These are phyloP conservation scores for Acipenser oxyrinchus DNA, from an alignment of 2,797 vertebrate species.

Conservation along the genomic window DNA sequence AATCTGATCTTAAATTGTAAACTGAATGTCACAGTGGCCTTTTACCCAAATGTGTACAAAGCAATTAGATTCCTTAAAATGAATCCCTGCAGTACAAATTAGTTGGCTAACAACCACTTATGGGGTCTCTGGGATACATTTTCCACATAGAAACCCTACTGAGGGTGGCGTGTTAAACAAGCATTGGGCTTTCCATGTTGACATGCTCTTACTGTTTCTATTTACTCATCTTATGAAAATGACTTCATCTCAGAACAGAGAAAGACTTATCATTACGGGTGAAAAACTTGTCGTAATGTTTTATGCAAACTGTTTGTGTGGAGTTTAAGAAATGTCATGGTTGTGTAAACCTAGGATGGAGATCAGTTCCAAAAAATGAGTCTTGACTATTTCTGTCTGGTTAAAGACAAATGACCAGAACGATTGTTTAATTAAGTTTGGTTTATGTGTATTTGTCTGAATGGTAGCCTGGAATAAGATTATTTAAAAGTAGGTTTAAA, in stretches of 20 bases:
- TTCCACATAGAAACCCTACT: conserved; percentile 52
- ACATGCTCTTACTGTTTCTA: conserved; percentile 41
- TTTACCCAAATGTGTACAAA: conserved; percentile 37
- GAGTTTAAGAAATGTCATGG: too few relatives aligned
- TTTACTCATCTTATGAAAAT: conserved; percentile 37
- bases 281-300: conserved; percentile 32
- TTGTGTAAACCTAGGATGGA: too few relatives aligned
- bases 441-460: too few relatives aligned
- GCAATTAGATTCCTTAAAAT: conserved; percentile 38
- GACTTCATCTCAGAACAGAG: conserved; percentile 30
- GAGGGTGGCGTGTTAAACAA: conserved; percentile 48
- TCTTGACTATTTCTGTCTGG: too few relatives aligned
- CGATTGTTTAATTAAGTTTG: too few relatives aligned
- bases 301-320: conserved; percentile 32
- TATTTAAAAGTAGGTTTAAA: too few relatives aligned
- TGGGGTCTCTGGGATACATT: conserved; percentile 44
- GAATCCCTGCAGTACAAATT: conserved; percentile 22
- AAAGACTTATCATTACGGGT: conserved; percentile 29
- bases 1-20: too few relatives aligned
- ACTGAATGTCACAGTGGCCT: conserved; percentile 26
- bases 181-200: conserved; percentile 28
- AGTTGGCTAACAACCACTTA: conserved; percentile 20
- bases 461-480: too few relatives aligned
- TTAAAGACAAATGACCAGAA: too few relatives aligned
- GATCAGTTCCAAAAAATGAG: too few relatives aligned